Conservation (phyloP, 2,888 invertebrate species). For the Alcis repandata region DNA sequence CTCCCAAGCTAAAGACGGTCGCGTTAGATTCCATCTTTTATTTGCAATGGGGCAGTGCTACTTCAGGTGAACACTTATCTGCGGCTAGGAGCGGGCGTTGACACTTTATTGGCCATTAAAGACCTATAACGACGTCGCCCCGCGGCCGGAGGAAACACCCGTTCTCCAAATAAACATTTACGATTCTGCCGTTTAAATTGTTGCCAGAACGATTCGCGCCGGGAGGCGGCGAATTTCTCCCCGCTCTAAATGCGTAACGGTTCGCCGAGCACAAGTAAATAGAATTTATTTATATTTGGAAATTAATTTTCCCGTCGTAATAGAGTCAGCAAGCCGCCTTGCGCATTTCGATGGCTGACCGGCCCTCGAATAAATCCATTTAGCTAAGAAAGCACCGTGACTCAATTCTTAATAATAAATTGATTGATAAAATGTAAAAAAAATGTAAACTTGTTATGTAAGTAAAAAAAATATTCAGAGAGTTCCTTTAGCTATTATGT, state of each 20-base stretch:
- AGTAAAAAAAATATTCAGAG: no score
- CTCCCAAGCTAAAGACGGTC: constrained; percentile 34
- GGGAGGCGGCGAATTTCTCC: constrained; percentile 67
- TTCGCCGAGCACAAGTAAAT: constrained; percentile 80
- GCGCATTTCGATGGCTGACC: constrained; percentile 64
- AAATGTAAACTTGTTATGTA: background rate
- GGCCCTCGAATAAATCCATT: constrained; percentile 55
- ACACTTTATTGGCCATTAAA: constrained; percentile 84
- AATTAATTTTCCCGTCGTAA: constrained; percentile 78
- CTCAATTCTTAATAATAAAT: constrained; percentile 5
- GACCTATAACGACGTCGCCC: constrained; percentile 79
- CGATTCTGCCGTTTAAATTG: constrained; percentile 81
- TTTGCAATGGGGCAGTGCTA: constrained; percentile 52
- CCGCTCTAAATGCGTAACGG: constrained; percentile 77
- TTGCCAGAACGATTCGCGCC: constrained; percentile 80
- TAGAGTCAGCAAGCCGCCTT: constrained; percentile 67
- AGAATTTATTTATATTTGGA: constrained; percentile 83
- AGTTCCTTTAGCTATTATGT: no score
- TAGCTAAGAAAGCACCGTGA: constrained; percentile 43
- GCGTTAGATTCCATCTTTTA: constrained; percentile 43
- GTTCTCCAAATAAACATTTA: constrained; percentile 83
- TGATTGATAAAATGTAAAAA: constrained; percentile 6
- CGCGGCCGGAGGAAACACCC: constrained; percentile 70
- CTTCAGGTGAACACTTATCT: constrained; percentile 77
- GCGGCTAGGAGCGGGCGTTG: constrained; percentile 70